Base-by-base conservation (phyloP, 1,140 invertebrate species). In the Geopemphigus sp. region DNA sequence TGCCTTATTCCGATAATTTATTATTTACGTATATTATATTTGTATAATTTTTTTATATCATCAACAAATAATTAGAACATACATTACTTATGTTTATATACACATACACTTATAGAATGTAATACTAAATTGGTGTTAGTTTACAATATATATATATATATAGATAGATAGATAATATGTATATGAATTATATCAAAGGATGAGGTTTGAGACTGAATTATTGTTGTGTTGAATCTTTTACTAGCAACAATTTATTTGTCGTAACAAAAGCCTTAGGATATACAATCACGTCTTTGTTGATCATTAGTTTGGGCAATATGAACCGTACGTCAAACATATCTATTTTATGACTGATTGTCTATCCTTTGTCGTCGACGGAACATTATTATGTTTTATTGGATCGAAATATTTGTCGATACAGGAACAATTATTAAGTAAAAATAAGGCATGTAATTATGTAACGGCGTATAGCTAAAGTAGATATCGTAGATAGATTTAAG, bases 201-300 rank as follows among this genome's bases (percentile, higher is more conserved):
- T 70, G 14, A 70, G 11, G 10, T 70, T 70, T 19, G 15, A 8
- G 47, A 26, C 66, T 26, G 47, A 53, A 29, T 53, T 70, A 10
- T 22, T 50, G 5, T 68, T 22, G 22, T 50, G 66, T 50, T 70
- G 45, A 70, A 70, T 70, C 45, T 53, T 53, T 29, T n/a, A 53
- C 24, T 53, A 24, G 15, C 14, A 29, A 53, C 66, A 70, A 45
- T 66, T n/a, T 70, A 70, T 70, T 70, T 17, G 47, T 70, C 26
- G 47, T 70, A 50, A 70, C 66, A 70, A 70, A 70, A 70, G 66
- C 45, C 45, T 19, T 24, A 24, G 6, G 22, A 24, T 24, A 70
- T 15, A 70, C 66, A 70, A 50, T 53, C 15, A 11, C 19, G 45
- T 70, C 45, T 53, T 26, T 70, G 66, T 53, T 53, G 14, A 70